These are phyloP conservation scores for Drosophila sordidapex DNA, from an alignment of 2,888 invertebrate species.

Conservation along the genomic window DNA sequence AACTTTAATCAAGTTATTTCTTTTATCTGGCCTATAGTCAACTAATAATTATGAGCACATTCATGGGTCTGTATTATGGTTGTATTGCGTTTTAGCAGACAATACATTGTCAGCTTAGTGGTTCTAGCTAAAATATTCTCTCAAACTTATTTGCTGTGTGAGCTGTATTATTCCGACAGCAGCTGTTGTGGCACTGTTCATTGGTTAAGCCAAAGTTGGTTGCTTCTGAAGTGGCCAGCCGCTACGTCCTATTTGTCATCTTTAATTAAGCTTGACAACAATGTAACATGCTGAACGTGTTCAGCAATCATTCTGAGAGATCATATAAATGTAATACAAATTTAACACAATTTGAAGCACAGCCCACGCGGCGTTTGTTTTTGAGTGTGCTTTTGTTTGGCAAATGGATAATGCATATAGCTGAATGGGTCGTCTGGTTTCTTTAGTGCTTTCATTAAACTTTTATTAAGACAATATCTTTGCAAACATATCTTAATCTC, in stretches of 20 bases:
- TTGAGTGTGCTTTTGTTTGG: background rate
- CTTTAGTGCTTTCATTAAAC: background rate
- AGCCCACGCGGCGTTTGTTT: slow-evolving; percentile 14
- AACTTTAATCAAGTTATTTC: background rate
- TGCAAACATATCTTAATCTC: background rate
- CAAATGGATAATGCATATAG: background rate
- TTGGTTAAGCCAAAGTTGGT: background rate
- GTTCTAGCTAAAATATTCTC: background rate
- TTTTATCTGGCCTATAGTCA: no score
- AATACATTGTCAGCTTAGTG: background rate
- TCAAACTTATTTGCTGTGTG: background rate
- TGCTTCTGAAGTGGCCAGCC: background rate
- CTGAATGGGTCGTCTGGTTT: background rate
- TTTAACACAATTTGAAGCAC: background rate
- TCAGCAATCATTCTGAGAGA: slow-evolving; percentile 2
- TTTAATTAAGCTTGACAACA: slow-evolving; percentile 31
- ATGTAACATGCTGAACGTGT: slow-evolving; percentile 7
- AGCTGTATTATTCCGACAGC: background rate
- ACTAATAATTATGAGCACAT: background rate
- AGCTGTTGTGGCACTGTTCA: background rate
- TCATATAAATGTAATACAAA: background rate
- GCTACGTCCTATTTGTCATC: slow-evolving; percentile 6
- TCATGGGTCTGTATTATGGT: background rate
- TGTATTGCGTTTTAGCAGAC: background rate
- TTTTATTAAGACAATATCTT: background rate